A percentile compares a stretch with the other conserved stretches of the same genome.
Conservation (phyloP, 2,888 invertebrate species). For the Uloborus plumipes region DNA sequence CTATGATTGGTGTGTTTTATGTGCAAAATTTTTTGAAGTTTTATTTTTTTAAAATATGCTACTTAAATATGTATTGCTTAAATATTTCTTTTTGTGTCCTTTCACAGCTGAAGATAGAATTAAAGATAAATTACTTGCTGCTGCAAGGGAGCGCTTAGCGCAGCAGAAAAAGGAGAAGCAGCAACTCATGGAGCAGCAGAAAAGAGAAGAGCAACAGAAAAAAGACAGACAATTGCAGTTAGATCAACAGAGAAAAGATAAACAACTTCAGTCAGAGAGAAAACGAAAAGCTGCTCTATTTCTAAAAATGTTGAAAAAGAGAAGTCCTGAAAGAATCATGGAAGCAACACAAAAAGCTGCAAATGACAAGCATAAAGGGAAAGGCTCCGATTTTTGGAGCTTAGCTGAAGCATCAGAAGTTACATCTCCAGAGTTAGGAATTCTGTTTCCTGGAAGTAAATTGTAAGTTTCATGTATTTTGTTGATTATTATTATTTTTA, state of each 20-base stretch:
- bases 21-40: neutral
- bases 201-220: constrained; percentile 35
- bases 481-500: neutral
- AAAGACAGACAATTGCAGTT: constrained; percentile 67
- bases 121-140: constrained; percentile 68
- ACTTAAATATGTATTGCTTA: neutral
- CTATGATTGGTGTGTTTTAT: no score
- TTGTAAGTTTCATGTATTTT: constrained; percentile 14
- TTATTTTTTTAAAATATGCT: no score
- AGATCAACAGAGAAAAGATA: constrained; percentile 70
- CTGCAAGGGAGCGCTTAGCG: constrained; percentile 71
- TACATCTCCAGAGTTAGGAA: constrained; percentile 9
- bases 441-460: constrained; percentile 24
- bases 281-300: constrained; percentile 87
- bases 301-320: constrained; percentile 72
- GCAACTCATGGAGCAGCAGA: constrained; percentile 25
- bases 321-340: constrained; percentile 8
- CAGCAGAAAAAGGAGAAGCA: constrained; percentile 56
- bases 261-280: constrained; percentile 76
- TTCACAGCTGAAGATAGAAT: constrained; percentile 71
- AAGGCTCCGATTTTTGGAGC: constrained; percentile 12
- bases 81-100: neutral
- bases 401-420: constrained; percentile 6
- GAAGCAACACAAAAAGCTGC: constrained; percentile 10
- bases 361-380: neutral